These are phyloP conservation scores for Tragelaphus imberbis DNA, from an alignment of 2,113 vertebrate genomes.

Conservation along the genomic window DNA sequence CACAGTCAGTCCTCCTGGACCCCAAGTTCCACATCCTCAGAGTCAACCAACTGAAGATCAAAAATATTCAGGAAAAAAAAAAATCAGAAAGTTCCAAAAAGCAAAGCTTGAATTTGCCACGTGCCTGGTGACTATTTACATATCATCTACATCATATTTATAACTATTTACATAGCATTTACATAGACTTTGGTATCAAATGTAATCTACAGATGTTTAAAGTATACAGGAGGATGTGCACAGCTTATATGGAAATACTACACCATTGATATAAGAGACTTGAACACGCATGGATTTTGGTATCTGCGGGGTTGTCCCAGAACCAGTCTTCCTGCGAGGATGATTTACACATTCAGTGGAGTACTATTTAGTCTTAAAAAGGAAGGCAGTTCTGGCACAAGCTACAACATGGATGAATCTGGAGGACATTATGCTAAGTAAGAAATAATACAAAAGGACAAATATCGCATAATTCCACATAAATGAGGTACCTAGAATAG, in stretches of 20 bases:
- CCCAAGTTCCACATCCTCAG: neutral
- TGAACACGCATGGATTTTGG: neutral
- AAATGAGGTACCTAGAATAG: neutral
- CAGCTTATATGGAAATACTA: neutral
- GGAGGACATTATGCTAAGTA: neutral
- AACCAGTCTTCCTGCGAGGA: neutral
- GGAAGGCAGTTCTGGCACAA: neutral
- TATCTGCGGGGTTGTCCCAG: neutral
- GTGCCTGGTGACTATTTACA: neutral
- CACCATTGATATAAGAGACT: neutral
- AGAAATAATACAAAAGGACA: neutral
- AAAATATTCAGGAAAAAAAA: neutral
- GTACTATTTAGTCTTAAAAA: neutral
- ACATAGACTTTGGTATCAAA: neutral
- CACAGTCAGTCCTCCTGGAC: neutral
- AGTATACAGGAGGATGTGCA: neutral
- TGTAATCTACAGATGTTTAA: neutral
- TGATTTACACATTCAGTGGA: neutral
- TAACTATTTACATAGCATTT: neutral
- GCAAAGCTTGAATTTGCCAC: neutral
- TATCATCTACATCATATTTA: neutral
- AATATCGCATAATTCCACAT: neutral
- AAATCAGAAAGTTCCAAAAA: neutral
- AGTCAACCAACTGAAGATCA: neutral
- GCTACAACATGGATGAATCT: neutral